Conservation (phyloP, 2,888 invertebrate genomes). For the Drosophila nr. perissopoda region DNA sequence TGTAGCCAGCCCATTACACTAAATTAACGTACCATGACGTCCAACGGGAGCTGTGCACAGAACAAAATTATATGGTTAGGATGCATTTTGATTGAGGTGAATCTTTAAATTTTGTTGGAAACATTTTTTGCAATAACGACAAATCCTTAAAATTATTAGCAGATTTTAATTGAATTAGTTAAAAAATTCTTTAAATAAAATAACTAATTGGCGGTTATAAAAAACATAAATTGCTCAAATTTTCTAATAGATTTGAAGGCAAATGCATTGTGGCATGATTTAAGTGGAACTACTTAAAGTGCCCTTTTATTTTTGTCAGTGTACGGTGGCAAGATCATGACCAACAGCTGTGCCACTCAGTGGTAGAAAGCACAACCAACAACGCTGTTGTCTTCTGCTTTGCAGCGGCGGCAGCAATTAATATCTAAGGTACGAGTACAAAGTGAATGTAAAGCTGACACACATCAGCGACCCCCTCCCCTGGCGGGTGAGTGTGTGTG, state of each 20-base stretch:
- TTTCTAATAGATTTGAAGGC: background rate
- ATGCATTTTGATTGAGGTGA: background rate
- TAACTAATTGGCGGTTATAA: background rate
- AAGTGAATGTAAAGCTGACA: constrained; percentile 78
- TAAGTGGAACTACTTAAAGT: too few relatives aligned
- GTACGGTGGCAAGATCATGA: constrained; percentile 13
- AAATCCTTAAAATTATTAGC: background rate
- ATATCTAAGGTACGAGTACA: constrained; percentile 76
- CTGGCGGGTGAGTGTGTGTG: background rate
- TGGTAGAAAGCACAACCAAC: constrained; percentile 51
- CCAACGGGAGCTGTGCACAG: background rate
- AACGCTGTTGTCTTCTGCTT: constrained; percentile 34
- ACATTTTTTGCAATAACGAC: background rate
- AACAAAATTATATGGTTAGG: background rate
- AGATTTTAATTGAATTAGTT: background rate
- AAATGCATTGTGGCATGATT: background rate
- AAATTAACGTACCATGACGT: constrained; percentile 2
- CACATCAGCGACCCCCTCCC: constrained; percentile 55
- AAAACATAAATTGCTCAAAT: too few relatives aligned
- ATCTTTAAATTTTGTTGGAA: too few relatives aligned
- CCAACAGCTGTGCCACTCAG: constrained; percentile 40
- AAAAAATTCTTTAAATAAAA: background rate
- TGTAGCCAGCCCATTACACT: constrained; percentile 5
- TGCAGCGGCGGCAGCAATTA: constrained; percentile 62
- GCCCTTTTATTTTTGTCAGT: constrained; percentile 3